A percentile compares a stretch with the other conserved stretches of the same genome.
These are phyloP conservation scores for Micronycteris hirsuta DNA, from an alignment of 2,113 vertebrate genomes.

Conservation along the genomic window DNA sequence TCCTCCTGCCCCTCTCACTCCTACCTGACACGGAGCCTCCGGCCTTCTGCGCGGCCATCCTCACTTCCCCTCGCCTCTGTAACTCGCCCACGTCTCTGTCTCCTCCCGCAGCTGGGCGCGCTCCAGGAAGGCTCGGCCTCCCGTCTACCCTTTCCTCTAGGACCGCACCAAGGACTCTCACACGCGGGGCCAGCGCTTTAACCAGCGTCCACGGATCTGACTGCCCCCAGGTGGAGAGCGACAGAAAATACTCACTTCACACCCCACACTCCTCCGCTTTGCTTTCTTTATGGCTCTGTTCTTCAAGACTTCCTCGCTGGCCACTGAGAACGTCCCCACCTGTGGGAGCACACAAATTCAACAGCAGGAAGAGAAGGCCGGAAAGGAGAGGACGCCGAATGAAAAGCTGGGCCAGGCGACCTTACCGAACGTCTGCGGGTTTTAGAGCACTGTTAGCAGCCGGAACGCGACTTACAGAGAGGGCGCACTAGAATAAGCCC, in stretches of 20 bases:
- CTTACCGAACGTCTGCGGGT: accelerated
- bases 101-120: neutral
- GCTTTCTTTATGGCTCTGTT: slow-evolving; percentile 95
- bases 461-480: accelerated
- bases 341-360: slow-evolving; percentile 50
- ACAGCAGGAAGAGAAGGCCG: neutral
- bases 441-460: neutral
- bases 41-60: accelerated
- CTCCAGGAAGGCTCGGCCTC: neutral
- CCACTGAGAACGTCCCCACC: slow-evolving; percentile 94
- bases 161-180: neutral
- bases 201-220: neutral
- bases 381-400: accelerated
- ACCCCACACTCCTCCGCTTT: slow-evolving; percentile 86
- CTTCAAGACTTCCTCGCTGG: slow-evolving; percentile 94
- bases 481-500: accelerated
- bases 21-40: neutral
- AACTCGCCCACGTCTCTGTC: too few relatives aligned
- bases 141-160: neutral
- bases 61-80: neutral
- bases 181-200: neutral
- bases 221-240: neutral
- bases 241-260: slow-evolving; percentile 82
- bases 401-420: neutral
- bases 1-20: accelerated